These are phyloP conservation scores for Narcine bancroftii DNA, from an alignment of 2,113 vertebrate genomes.

Conservation along the genomic window DNA sequence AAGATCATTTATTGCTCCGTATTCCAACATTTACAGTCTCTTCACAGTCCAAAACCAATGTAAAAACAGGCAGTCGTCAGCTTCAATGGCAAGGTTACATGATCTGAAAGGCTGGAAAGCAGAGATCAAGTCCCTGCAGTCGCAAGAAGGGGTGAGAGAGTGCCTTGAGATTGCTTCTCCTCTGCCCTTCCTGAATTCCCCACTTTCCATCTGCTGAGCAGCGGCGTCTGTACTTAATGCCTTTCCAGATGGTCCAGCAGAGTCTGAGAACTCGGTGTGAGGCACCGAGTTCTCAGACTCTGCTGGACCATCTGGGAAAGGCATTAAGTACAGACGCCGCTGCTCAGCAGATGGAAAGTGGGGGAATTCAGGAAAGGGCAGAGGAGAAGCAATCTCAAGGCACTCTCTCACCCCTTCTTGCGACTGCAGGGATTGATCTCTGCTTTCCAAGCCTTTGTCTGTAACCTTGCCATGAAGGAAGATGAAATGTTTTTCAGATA, in stretches of 20 bases:
- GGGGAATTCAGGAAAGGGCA: background rate
- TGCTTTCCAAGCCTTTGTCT: background rate
- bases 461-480: background rate
- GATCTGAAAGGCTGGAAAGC: background rate
- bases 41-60: background rate
- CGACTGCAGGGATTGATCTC: background rate
- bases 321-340: constrained; percentile 5
- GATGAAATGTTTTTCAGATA: background rate
- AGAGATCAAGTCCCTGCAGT: background rate
- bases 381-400: background rate
- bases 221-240: constrained; percentile 5
- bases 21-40: too few species aligned
- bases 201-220: background rate
- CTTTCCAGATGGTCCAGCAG: constrained; percentile 32
- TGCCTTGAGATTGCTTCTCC: background rate
- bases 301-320: constrained; percentile 32
- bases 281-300: constrained; percentile 8
- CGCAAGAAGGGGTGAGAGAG: background rate
- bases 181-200: background rate
- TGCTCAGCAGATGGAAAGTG: background rate
- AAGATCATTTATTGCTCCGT: too few species aligned
- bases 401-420: background rate
- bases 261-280: constrained; percentile 8
- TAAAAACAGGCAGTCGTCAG: background rate
- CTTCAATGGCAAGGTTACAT: background rate